Evolutionary conservation across 2,888 invertebrate species (phyloP).

Genomic region (Pandemis heparana): DNA sequence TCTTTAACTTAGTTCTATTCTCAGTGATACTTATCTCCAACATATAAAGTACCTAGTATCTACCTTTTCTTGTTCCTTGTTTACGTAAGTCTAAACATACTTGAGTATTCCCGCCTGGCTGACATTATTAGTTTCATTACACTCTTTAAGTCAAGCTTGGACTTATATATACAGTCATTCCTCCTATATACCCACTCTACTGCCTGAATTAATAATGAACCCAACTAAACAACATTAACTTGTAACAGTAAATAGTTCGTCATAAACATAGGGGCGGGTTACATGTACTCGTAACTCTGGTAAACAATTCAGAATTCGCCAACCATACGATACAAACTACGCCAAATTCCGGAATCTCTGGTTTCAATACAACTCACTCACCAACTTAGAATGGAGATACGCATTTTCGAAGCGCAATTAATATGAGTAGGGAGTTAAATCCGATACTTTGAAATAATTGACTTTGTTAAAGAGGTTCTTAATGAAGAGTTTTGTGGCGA

Average conservation of each 20-base stretch:
- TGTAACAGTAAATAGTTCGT: conserved; percentile 9
- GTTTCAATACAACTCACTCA: conserved; percentile 15
- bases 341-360: conserved; percentile 2
- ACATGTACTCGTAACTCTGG: conserved; percentile 2
- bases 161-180: not conserved
- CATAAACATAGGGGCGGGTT: conserved; percentile 6
- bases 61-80: too few species aligned
- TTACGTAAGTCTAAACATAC: too few species aligned
- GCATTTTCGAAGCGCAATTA: not conserved
- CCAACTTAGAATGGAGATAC: not conserved
- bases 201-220: not conserved
- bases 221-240: conserved; percentile 7
- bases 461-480: not conserved
- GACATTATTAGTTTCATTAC: too few species aligned
- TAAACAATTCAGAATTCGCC: conserved; percentile 14
- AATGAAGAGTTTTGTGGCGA: not conserved
- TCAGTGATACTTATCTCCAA: too few species aligned
- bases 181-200: not conserved
- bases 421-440: not conserved
- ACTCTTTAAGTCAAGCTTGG: not conserved
- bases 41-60: too few species aligned
- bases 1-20: too few species aligned
- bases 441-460: not conserved
- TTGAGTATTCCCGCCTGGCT: too few species aligned
- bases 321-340: conserved; percentile 10